phyloP scores from a whole-genome alignment of 1,140 invertebrate species.

The Brachionus rubens region DNA sequence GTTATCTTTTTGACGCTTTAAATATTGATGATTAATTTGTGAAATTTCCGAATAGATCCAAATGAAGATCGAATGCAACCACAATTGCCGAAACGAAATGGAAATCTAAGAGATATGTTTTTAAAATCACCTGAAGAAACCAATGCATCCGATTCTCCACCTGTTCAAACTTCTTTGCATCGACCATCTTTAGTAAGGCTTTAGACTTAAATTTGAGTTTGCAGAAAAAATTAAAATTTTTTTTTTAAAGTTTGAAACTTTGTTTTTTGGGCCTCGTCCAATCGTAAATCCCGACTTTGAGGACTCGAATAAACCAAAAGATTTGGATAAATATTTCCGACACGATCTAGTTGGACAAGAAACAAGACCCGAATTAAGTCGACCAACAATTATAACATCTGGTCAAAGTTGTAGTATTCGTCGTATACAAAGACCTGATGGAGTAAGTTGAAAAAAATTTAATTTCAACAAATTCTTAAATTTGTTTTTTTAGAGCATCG shows the following conservation, averaged over 20 bases:
- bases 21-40: no score
- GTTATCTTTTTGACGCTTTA: no score
- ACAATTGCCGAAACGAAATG: not conserved
- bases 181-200: not conserved
- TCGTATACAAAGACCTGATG: constrained; percentile 39
- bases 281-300: not conserved
- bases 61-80: not conserved
- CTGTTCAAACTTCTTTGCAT: not conserved
- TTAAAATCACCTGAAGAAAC: constrained; percentile 7
- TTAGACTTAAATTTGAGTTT: not conserved
- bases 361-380: not conserved
- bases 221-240: not conserved
- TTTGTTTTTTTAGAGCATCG: constrained; percentile 12
- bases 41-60: not conserved
- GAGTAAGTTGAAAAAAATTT: not conserved
- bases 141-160: not conserved
- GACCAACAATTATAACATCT: not conserved
- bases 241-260: not conserved
- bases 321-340: not conserved
- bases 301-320: not conserved
- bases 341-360: not conserved
- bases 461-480: not conserved
- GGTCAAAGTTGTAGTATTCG: constrained; percentile 30
- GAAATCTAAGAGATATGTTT: constrained; percentile 16
- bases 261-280: not conserved